Evolutionary conservation across 2,888 invertebrate species (phyloP).

Genomic region (Eristalinus sepulchralis): DNA sequence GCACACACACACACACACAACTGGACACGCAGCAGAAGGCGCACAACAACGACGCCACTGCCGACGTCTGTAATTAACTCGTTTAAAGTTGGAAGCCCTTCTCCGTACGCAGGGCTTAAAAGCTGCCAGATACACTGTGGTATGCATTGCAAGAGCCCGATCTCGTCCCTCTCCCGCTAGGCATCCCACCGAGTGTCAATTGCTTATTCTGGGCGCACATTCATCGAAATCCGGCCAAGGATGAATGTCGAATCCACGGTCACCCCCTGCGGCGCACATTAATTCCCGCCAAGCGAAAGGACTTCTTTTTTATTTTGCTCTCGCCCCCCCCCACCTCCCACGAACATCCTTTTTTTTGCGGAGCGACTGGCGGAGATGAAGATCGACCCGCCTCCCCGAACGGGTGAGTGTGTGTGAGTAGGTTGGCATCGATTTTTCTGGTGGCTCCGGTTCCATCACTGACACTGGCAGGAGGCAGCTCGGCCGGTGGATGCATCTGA

Average conservation of each 20-base stretch:
- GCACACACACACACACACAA: background rate
- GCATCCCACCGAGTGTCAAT: slow-evolving; percentile 46
- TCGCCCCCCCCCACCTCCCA: too few relatives aligned
- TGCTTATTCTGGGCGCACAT: slow-evolving; percentile 69
- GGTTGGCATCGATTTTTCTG: slow-evolving; percentile 66
- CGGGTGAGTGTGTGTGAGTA: slow-evolving; percentile 32
- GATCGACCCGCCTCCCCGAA: background rate
- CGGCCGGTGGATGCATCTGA: slow-evolving; percentile 49
- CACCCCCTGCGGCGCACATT: slow-evolving; percentile 66
- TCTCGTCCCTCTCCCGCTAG: slow-evolving; percentile 27
- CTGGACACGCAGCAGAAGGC: background rate
- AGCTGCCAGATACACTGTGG: slow-evolving; percentile 22
- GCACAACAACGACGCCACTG: slow-evolving; percentile 25
- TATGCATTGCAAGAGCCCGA: slow-evolving; percentile 50
- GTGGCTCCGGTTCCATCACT: background rate
- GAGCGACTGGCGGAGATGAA: slow-evolving; percentile 30
- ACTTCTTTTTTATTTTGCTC: slow-evolving; percentile 27
- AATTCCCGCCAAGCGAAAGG: slow-evolving; percentile 60
- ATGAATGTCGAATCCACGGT: slow-evolving; percentile 69
- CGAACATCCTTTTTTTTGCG: slow-evolving; percentile 35
- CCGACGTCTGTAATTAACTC: slow-evolving; percentile 27
- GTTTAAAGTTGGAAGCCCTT: slow-evolving; percentile 51
- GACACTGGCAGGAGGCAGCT: slow-evolving; percentile 13
- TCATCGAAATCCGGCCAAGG: slow-evolving; percentile 71
- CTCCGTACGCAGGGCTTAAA: slow-evolving; percentile 40